Conservation (phyloP, 2,888 invertebrate species). For the Ophion obscuratus region DNA sequence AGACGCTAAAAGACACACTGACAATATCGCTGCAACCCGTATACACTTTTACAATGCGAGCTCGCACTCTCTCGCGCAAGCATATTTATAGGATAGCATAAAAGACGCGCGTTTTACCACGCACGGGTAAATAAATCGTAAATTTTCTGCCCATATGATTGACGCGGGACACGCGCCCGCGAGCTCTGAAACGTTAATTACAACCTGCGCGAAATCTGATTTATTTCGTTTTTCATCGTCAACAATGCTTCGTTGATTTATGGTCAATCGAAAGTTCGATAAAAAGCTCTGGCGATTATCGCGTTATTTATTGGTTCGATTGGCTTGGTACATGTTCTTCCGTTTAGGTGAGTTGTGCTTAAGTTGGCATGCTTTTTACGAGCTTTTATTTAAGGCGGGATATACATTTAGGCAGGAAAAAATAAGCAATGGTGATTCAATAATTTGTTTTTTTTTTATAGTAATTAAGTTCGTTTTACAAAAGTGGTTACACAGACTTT, state of each 20-base stretch:
- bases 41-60: constrained; percentile 54
- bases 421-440: no score
- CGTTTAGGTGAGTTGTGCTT: no score
- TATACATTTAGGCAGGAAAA: no score
- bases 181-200: constrained; percentile 7
- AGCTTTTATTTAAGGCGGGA: no score
- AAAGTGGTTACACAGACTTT: no score
- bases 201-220: constrained; percentile 7
- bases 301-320: no score
- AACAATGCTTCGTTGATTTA: background rate
- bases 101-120: constrained; percentile 56
- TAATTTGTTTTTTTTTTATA: no score
- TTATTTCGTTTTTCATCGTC: background rate
- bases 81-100: constrained; percentile 63
- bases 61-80: background rate
- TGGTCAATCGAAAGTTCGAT: background rate
- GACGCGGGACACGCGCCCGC: constrained; percentile 54
- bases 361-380: no score
- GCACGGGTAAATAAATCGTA: constrained; percentile 63
- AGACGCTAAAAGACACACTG: constrained; percentile 33
- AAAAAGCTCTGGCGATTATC: no score
- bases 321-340: no score
- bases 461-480: no score
- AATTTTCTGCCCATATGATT: constrained; percentile 60
- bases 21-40: constrained; percentile 43